Evolutionary conservation across 2,888 invertebrate genomes (phyloP).

Genomic region (Elegia similella): DNA sequence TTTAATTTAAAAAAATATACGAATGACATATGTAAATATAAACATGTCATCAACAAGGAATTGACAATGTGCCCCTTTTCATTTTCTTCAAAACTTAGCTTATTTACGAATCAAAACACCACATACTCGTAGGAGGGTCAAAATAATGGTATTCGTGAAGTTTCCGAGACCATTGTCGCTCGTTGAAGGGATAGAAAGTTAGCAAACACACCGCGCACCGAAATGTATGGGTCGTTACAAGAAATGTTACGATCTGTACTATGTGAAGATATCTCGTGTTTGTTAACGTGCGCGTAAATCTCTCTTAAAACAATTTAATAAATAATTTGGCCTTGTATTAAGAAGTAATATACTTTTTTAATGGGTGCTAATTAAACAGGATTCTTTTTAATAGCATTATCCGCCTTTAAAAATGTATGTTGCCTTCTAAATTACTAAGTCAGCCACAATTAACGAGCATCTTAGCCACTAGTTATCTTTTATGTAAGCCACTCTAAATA

Average conservation of each 20-base stretch:
- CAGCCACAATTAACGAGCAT: too few species aligned
- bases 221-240: conserved; percentile 1
- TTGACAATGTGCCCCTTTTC: background rate
- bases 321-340: too few species aligned
- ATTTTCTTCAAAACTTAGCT: background rate
- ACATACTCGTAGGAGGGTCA: conserved; percentile 1
- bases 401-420: too few species aligned
- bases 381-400: too few species aligned
- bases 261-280: background rate
- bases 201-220: background rate
- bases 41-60: background rate
- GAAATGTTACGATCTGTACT: background rate
- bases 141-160: conserved; percentile 13
- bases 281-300: background rate
- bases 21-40: too few species aligned
- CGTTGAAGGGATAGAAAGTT: conserved; percentile 11
- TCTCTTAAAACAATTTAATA: background rate
- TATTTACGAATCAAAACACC: conserved; percentile 10
- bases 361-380: too few species aligned
- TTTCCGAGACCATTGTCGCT: conserved; percentile 6
- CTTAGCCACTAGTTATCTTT: too few species aligned
- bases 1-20: too few species aligned
- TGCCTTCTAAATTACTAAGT: too few species aligned
- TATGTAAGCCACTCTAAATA: too few species aligned
- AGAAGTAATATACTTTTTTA: too few species aligned